Base-by-base conservation (phyloP, 2,888 invertebrate genomes). In the Sinelater perroti region DNA sequence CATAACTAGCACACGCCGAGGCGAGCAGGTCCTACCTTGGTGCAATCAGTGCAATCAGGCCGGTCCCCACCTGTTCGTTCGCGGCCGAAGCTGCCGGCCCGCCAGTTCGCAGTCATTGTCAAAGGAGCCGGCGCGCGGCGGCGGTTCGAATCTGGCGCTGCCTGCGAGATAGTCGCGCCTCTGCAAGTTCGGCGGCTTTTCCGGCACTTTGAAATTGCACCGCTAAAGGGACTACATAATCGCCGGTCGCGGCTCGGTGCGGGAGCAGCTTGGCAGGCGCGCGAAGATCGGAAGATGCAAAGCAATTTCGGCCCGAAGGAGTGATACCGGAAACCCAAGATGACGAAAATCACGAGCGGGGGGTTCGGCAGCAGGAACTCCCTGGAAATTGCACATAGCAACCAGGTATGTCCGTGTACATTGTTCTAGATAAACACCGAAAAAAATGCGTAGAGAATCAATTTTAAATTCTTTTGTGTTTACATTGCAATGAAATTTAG, bases 381-480 rank as follows among this genome's bases (percentile, higher is more conserved):
- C 55, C 75, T 85, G 80, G 80, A 81, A 72, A 79, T 80, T 57
- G 80, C 77, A 45, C 79, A 80, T 49, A 80, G 79, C 65, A 78
- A 78, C 68, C 80, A 81, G 79, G 80, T 80, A 72, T 67, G 63
- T 67, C 11, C 3, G 10, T 30, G 30, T n/a, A n/a, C n/a, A n/a
- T n/a, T n/a, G n/a, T n/a, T n/a, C n/a, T n/a, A n/a, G n/a, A n/a
- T n/a, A n/a, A n/a, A n/a, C n/a, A n/a, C n/a, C n/a, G n/a, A n/a
- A n/a, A n/a, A n/a, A n/a, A n/a, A n/a, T n/a, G n/a, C n/a, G n/a
- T n/a, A n/a, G n/a, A n/a, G n/a, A n/a, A n/a, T n/a, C n/a, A n/a
- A n/a, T n/a, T n/a, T n/a, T n/a, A n/a, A n/a, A n/a, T n/a, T n/a
- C n/a, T n/a, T n/a, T n/a, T n/a, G n/a, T n/a, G n/a, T n/a, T n/a